Conservation (phyloP, 2,797 vertebrate species). For the Falco berigora region DNA sequence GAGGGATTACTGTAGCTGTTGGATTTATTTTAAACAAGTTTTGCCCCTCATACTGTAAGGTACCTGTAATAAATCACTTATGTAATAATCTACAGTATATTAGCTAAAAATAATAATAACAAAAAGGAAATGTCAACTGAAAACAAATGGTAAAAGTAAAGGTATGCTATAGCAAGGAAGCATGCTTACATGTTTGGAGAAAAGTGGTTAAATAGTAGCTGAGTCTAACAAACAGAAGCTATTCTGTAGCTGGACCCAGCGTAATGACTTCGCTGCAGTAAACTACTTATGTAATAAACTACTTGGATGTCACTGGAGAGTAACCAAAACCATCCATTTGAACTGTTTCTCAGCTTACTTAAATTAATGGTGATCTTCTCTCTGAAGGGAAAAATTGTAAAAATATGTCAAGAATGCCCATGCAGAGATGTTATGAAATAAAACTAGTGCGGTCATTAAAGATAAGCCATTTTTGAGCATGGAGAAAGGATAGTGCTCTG, state of each 20-base stretch:
- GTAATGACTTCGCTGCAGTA: conserved; percentile 14
- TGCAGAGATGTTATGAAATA: conserved; percentile 18
- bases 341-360: not conserved
- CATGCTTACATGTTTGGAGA: not conserved
- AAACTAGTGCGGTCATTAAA: not conserved
- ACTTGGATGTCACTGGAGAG: conserved; percentile 18
- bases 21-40: conserved; percentile 76
- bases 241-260: not conserved
- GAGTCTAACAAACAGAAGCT: not conserved
- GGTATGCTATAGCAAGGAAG: not conserved
- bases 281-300: conserved; percentile 65
- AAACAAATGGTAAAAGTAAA: conserved; percentile 26
- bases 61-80: conserved; percentile 73
- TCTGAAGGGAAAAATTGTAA: conserved; percentile 25
- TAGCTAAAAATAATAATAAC: not conserved
- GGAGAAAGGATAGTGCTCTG: not conserved
- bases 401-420: not conserved
- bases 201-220: not conserved
- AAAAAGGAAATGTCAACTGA: not conserved
- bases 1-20: conserved; percentile 72
- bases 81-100: conserved; percentile 68
- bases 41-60: conserved; percentile 65
- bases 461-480: not conserved
- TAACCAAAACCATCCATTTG: conserved; percentile 30
- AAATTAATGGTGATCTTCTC: conserved; percentile 22